Evolutionary conservation across 1,140 invertebrate genomes (phyloP), one percentile per base, ranked within the genome.

Genomic region (Leptopilina clavipes): DNA sequence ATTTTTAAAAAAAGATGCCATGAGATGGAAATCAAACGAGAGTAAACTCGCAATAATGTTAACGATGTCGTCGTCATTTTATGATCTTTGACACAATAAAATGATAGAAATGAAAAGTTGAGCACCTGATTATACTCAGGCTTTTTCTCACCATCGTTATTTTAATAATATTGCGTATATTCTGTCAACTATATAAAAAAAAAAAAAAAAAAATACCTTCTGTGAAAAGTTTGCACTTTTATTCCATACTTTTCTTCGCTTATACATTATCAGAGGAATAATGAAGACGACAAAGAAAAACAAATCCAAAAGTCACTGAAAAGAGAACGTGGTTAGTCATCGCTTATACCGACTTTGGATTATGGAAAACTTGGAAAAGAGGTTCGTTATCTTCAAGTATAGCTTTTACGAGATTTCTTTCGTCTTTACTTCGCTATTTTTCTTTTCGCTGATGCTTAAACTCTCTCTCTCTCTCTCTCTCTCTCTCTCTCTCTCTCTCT

Each of bases 321-420:
- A 6, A 19, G 10, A 59, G 56, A 59, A 25, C 56, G 56, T 59
- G 56, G 56, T 25, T 25, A 59, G 56, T 25, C 56, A 59, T 59
- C 56, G 22, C n/a, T n/a, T n/a, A n/a, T n/a, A n/a, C 56, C 22
- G 22, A 59, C 56, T 59, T 59, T 59, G 56, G 56, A 59, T 59
- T 59, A 59, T 59, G 19, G 56, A 59, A 25, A 59, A 59, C 19
- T 59, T 59, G 7, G 19, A n/a, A 9, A 25, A 59, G 56, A 59
- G 19, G 56, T 59, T 59, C 19, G 56, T 59, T 59, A 59, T 59
- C 19, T 59, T 59, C 12, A 48, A 48, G 56, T 25, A 25, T 19
- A 56, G 22, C 56, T 59, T 59, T 59, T 25, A 25, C 56, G 10
- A 59, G 19, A 7, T 59, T 59, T 25, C 14, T n/a, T 3, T 22